Percentiles rank a stretch among this genome's conserved stretches.
These are phyloP conservation scores for Euplagia quadripunctaria DNA, from an alignment of 2,888 invertebrate genomes.

Conservation along the genomic window DNA sequence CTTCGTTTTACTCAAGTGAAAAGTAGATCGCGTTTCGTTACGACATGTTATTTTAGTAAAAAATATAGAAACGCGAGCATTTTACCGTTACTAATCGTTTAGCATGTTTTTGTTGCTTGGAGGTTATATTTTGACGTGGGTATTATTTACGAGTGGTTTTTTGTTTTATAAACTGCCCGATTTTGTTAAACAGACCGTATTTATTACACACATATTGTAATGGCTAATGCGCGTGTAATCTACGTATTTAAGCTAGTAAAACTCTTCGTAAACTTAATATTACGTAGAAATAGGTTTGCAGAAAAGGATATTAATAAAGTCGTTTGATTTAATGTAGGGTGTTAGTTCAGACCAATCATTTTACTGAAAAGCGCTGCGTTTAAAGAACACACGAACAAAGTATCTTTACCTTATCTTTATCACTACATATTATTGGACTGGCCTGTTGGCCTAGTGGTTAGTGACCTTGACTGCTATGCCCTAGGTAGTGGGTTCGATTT, in stretches of 20 bases:
- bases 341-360: too few species aligned
- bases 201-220: background rate
- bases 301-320: too few species aligned
- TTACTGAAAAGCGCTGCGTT: too few species aligned
- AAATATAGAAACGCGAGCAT: conserved; percentile 28
- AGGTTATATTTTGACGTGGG: background rate
- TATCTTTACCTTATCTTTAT: too few species aligned
- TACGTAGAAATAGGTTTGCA: background rate
- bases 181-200: background rate
- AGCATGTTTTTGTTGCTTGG: background rate
- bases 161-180: background rate
- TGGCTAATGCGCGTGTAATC: conserved; percentile 27
- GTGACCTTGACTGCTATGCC: too few species aligned
- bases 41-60: conserved; percentile 32
- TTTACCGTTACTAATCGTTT: conserved; percentile 22
- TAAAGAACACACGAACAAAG: too few species aligned
- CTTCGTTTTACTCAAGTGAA: conserved; percentile 35
- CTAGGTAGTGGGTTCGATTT: too few species aligned
- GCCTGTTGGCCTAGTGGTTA: too few species aligned
- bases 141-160: background rate
- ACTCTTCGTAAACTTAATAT: background rate
- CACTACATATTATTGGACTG: too few species aligned
- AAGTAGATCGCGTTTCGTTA: conserved; percentile 31
- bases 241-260: conserved; percentile 12
- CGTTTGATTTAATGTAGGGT: too few species aligned